Percentiles rank a stretch among this genome's conserved stretches.
Conservation (phyloP, 2,113 vertebrate species). For the Chroicocephalus ridibundus region DNA sequence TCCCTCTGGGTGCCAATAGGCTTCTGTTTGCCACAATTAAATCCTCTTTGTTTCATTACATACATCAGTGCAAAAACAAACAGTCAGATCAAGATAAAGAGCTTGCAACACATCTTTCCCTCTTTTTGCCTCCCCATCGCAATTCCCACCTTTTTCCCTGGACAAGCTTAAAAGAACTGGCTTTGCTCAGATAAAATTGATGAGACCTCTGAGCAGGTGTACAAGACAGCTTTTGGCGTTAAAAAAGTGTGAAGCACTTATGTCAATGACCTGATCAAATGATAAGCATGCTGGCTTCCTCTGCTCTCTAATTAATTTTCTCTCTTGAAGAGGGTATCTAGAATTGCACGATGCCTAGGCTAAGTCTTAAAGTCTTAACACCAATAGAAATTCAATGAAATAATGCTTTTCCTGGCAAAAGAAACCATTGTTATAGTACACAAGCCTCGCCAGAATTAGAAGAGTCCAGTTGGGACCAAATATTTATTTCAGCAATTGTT, state of each 20-base stretch:
- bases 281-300: slow-evolving; percentile 74
- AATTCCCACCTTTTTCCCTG: slow-evolving; percentile 65
- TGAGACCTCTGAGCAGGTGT: slow-evolving; percentile 74
- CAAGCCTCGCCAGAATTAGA: neutral
- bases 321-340: slow-evolving; percentile 60
- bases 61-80: slow-evolving; percentile 79
- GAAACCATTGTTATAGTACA: neutral
- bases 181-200: slow-evolving; percentile 72
- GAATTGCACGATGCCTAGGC: slow-evolving; percentile 21
- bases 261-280: slow-evolving; percentile 74
- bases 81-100: slow-evolving; percentile 77
- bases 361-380: slow-evolving; percentile 30
- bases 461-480: neutral
- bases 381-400: slow-evolving; percentile 2
- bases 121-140: slow-evolving; percentile 46
- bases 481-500: slow-evolving; percentile 32
- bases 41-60: slow-evolving; percentile 83
- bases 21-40: slow-evolving; percentile 80
- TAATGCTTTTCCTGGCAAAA: neutral
- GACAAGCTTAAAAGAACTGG: slow-evolving; percentile 69
- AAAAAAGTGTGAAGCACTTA: slow-evolving; percentile 75
- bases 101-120: slow-evolving; percentile 63
- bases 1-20: slow-evolving; percentile 74
- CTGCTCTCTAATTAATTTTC: slow-evolving; percentile 74
- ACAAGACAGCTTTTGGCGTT: slow-evolving; percentile 69